phyloP scores from a whole-genome alignment of 2,888 invertebrate species.

The Parnassius apollo region DNA sequence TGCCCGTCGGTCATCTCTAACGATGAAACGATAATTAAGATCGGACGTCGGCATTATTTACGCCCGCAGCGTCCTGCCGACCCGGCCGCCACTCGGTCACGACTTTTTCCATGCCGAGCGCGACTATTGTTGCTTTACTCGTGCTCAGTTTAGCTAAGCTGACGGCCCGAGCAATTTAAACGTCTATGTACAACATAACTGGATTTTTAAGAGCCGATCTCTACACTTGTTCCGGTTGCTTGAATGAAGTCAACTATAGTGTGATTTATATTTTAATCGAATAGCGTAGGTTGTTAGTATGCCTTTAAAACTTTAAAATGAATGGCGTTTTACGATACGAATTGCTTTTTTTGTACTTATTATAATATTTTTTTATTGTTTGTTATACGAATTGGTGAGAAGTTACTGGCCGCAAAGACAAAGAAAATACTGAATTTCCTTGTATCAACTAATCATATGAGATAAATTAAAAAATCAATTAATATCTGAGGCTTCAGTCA shows the following conservation, averaged over 20 bases:
- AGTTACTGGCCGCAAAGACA: too few species aligned
- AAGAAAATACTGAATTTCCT: too few species aligned
- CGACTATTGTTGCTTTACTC: conserved; percentile 67
- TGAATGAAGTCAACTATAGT: neutral
- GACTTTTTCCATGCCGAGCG: conserved; percentile 72
- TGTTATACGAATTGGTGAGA: too few species aligned
- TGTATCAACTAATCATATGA: too few species aligned
- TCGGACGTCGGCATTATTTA: conserved; percentile 76
- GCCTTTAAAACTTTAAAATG: too few species aligned
- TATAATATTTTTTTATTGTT: too few species aligned
- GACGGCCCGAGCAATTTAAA: conserved; percentile 34
- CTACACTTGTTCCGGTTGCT: neutral
- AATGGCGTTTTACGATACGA: too few species aligned
- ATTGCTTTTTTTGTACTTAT: too few species aligned
- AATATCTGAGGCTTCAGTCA: too few species aligned
- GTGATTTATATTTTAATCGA: too few species aligned
- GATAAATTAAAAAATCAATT: too few species aligned
- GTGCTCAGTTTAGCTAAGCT: conserved; percentile 54
- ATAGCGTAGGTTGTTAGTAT: too few species aligned
- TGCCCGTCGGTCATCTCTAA: conserved; percentile 71
- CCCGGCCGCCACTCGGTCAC: conserved; percentile 69
- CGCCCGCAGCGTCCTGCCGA: conserved; percentile 74
- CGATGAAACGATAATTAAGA: conserved; percentile 80
- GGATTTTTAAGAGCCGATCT: conserved; percentile 4
- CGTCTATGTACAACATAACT: conserved; percentile 11